phyloP scores from a whole-genome alignment of 2,797 vertebrate species.

The Momotus momota region DNA sequence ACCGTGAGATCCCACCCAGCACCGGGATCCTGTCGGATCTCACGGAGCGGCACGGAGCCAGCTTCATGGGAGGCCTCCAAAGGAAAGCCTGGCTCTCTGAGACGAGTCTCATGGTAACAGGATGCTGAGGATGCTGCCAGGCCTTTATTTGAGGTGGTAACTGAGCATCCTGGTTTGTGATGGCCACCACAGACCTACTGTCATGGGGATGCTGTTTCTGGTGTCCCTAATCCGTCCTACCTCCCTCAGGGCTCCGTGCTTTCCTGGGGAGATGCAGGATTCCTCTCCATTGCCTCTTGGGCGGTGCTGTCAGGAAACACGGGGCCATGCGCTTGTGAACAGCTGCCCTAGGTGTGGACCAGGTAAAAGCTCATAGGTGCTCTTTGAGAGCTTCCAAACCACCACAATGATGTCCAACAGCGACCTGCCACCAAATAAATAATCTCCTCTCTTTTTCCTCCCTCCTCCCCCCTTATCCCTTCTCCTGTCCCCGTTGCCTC shows the following conservation, averaged over 20 bases:
- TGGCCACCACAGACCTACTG: neutral
- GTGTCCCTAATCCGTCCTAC: neutral
- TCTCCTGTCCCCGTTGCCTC: neutral
- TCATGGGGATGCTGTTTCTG: neutral
- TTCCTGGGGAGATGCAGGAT: neutral
- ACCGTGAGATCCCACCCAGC: neutral
- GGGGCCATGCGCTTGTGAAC: neutral
- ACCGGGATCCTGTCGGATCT: constrained; percentile 1
- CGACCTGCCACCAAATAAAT: neutral
- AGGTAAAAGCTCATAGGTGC: neutral
- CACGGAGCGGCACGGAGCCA: neutral
- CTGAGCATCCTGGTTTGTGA: neutral
- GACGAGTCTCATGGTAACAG: neutral
- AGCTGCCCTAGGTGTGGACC: neutral
- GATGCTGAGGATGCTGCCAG: neutral
- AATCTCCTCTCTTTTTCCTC: constrained; percentile 15
- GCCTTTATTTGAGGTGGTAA: neutral
- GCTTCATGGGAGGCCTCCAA: neutral
- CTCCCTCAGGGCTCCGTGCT: neutral
- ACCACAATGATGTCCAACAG: neutral
- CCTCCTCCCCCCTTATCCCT: neutral
- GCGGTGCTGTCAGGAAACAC: neutral
- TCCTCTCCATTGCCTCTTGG: neutral
- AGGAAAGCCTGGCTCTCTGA: neutral
- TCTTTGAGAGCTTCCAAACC: neutral